Conservation (phyloP, 2,797 vertebrate genomes). For the Darevskia mixta region DNA sequence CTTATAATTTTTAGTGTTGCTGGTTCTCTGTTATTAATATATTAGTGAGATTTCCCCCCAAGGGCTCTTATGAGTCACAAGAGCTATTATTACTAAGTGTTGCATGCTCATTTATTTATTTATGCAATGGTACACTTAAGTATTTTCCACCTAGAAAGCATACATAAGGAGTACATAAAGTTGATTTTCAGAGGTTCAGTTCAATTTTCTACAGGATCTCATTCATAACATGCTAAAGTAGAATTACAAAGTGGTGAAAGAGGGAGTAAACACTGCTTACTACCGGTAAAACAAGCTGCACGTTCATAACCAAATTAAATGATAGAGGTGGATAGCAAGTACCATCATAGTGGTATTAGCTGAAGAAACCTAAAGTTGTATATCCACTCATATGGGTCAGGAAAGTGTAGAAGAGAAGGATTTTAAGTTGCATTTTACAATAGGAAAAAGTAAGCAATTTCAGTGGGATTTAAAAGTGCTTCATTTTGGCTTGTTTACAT, state of each 20-base stretch:
- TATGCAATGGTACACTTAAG: constrained; percentile 52
- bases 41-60: constrained; percentile 69
- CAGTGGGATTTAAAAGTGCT: neutral
- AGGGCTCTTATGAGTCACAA: constrained; percentile 70
- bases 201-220: constrained; percentile 57
- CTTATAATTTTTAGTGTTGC: constrained; percentile 69
- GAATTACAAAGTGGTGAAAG: constrained; percentile 28
- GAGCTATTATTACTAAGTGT: constrained; percentile 71
- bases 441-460: neutral
- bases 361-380: constrained; percentile 43
- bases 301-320: constrained; percentile 52
- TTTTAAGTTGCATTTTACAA: neutral
- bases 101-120: constrained; percentile 71
- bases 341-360: constrained; percentile 34
- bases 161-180: constrained; percentile 51
- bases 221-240: constrained; percentile 60
- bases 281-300: constrained; percentile 31
- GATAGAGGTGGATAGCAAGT: constrained; percentile 41
- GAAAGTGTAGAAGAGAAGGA: neutral
- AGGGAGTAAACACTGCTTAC: neutral
- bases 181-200: constrained; percentile 63
- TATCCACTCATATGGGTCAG: constrained; percentile 43
- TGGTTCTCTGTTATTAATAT: constrained; percentile 75
- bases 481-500: neutral
- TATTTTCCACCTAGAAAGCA: constrained; percentile 34